phyloP scores from a whole-genome alignment of 1,140 invertebrate species.

The Drosophila tsacasi region DNA sequence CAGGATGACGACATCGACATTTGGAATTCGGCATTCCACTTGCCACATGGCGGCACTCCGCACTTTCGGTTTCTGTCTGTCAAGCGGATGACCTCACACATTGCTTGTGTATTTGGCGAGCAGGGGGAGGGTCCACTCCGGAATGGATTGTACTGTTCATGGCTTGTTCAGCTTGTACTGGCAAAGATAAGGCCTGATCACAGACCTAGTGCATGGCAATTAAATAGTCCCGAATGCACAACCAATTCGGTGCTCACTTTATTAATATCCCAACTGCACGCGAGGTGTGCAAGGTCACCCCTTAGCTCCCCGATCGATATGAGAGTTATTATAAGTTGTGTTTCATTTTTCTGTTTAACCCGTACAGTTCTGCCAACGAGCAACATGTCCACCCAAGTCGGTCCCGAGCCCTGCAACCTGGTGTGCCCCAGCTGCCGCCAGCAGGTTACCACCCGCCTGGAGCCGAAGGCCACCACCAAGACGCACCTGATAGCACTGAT shows the following conservation, averaged over 20 bases:
- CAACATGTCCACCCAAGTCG: slow-evolving; percentile 76
- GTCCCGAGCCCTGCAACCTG: slow-evolving; percentile 84
- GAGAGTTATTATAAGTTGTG: slow-evolving; percentile 2
- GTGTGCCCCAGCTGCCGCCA: slow-evolving; percentile 87
- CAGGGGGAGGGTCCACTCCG: neutral
- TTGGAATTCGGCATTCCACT: neutral
- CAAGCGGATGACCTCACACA: slow-evolving; percentile 11
- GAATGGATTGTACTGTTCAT: neutral
- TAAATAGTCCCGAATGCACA: slow-evolving; percentile 6
- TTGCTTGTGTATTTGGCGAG: neutral
- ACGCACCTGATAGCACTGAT: slow-evolving; percentile 88
- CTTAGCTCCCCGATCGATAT: slow-evolving; percentile 16
- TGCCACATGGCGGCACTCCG: slow-evolving; percentile 4
- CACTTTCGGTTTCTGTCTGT: slow-evolving; percentile 1
- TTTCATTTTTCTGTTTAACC: slow-evolving; percentile 1
- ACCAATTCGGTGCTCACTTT: slow-evolving; percentile 9
- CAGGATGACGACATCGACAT: slow-evolving; percentile 19
- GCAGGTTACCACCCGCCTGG: slow-evolving; percentile 85
- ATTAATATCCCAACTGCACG: slow-evolving; percentile 25
- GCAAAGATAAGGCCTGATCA: slow-evolving; percentile 20
- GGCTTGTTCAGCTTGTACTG: slow-evolving; percentile 1
- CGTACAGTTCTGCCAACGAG: neutral
- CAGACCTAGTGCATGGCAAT: slow-evolving; percentile 25
- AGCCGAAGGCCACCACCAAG: slow-evolving; percentile 86
- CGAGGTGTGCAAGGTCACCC: slow-evolving; percentile 35